These are phyloP conservation scores for Danaus chrysippus DNA, from an alignment of 2,888 invertebrate genomes.

Conservation along the genomic window DNA sequence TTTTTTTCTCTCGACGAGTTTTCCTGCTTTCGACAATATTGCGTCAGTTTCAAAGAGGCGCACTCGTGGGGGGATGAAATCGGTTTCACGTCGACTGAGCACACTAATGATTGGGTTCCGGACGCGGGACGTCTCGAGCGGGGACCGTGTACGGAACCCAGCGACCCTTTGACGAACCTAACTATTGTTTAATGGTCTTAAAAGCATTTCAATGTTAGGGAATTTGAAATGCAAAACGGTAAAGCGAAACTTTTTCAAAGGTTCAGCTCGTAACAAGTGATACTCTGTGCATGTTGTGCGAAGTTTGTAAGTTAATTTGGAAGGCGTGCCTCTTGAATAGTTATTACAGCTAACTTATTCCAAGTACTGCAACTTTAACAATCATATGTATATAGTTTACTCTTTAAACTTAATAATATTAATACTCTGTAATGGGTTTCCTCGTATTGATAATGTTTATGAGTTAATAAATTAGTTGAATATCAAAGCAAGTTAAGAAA, in stretches of 20 bases:
- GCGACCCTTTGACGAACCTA: constrained; percentile 62
- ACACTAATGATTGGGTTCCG: constrained; percentile 79
- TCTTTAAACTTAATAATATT: neutral
- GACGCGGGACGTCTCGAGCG: constrained; percentile 47
- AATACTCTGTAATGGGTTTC: too few relatives aligned
- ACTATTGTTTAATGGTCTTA: constrained; percentile 63
- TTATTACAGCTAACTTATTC: constrained; percentile 2
- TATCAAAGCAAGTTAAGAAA: too few relatives aligned
- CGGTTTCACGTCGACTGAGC: constrained; percentile 76
- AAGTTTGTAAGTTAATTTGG: constrained; percentile 8
- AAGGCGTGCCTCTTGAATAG: constrained; percentile 5
- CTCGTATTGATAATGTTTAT: too few relatives aligned
- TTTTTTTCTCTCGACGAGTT: constrained; percentile 69
- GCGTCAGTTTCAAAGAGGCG: constrained; percentile 71
- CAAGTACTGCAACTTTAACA: neutral
- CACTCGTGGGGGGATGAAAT: constrained; percentile 66
- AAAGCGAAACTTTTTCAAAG: constrained; percentile 22
- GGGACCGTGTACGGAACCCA: constrained; percentile 36
- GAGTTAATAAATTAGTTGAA: too few relatives aligned
- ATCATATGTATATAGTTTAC: neutral
- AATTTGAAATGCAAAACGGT: constrained; percentile 33
- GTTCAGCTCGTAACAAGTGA: neutral
- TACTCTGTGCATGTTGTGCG: neutral
- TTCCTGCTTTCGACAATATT: constrained; percentile 77
- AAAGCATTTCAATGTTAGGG: constrained; percentile 55